These are phyloP conservation scores for Drosophila ercepeae DNA, from an alignment of 1,140 invertebrate genomes.

Conservation along the genomic window DNA sequence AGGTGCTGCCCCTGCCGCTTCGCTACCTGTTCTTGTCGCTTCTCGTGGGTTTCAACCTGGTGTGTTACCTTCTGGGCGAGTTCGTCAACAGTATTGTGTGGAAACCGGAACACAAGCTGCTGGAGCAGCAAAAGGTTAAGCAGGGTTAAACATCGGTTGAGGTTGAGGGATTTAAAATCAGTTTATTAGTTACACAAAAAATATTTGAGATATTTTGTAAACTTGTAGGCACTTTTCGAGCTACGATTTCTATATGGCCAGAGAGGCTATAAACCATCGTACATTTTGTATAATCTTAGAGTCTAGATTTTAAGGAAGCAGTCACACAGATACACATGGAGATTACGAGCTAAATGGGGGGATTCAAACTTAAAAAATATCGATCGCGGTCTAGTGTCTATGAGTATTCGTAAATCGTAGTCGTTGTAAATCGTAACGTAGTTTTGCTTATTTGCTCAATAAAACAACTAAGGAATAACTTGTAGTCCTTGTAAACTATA, in stretches of 20 bases:
- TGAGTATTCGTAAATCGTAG: conserved; percentile 63
- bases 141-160: conserved; percentile 18
- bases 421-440: conserved; percentile 7
- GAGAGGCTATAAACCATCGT: conserved; percentile 5
- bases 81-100: conserved; percentile 62
- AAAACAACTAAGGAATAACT: conserved; percentile 13
- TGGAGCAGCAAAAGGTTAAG: conserved; percentile 48
- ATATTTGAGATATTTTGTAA: conserved; percentile 41
- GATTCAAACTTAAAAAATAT: conserved; percentile 20
- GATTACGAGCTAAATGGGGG: conserved; percentile 16
- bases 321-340: conserved; percentile 26
- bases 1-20: conserved; percentile 56
- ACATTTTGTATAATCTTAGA: conserved; percentile 16
- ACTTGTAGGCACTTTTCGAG: conserved; percentile 53
- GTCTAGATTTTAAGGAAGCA: conserved; percentile 49
- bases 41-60: conserved; percentile 61
- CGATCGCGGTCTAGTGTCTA: conserved; percentile 43
- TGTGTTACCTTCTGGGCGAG: conserved; percentile 68
- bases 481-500: conserved; percentile 1
- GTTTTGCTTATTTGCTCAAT: conserved; percentile 24
- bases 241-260: conserved; percentile 18
- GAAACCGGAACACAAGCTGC: conserved; percentile 61
- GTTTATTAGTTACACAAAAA: conserved; percentile 72
- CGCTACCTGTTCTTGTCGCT: conserved; percentile 61
- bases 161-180: conserved; percentile 54